A percentile compares a stretch with the other conserved stretches of the same genome.
Conservation (phyloP, 1,140 invertebrate genomes). For the Venustaconcha ellipsiformis region DNA sequence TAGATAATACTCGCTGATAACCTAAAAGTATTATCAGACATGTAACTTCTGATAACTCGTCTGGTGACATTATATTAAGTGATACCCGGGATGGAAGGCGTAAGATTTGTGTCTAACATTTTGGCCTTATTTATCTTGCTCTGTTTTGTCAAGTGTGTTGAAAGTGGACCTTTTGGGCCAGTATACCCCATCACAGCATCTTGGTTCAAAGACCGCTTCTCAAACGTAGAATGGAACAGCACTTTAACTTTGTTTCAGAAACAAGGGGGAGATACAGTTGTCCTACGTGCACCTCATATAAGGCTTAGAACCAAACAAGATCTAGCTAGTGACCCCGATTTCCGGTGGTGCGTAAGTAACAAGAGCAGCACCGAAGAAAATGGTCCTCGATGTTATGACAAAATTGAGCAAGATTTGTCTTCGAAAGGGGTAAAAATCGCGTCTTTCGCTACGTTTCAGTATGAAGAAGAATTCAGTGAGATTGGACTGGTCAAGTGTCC, state of each 20-base stretch:
- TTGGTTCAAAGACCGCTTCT: slow-evolving; percentile 21
- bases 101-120: too few species aligned
- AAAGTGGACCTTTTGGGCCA: slow-evolving; percentile 4
- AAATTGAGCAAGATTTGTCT: slow-evolving; percentile 37
- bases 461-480: slow-evolving; percentile 50
- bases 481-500: slow-evolving; percentile 45
- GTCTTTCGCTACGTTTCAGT: slow-evolving; percentile 39
- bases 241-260: slow-evolving; percentile 15
- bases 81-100: too few species aligned
- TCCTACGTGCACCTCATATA: slow-evolving; percentile 15
- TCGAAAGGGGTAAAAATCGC: slow-evolving; percentile 33
- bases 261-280: slow-evolving; percentile 17
- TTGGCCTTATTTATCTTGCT: too few species aligned
- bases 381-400: slow-evolving; percentile 36
- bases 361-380: background rate
- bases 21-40: too few species aligned
- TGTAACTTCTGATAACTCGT: too few species aligned
- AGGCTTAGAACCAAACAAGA: background rate
- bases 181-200: slow-evolving; percentile 19
- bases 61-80: too few species aligned
- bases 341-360: slow-evolving; percentile 14
- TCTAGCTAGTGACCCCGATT: slow-evolving; percentile 10
- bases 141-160: background rate
- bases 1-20: too few species aligned
- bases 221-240: slow-evolving; percentile 14